Evolutionary conservation across 2,797 vertebrate genomes (phyloP).

Genomic region (Phylloscopus collybita): DNA sequence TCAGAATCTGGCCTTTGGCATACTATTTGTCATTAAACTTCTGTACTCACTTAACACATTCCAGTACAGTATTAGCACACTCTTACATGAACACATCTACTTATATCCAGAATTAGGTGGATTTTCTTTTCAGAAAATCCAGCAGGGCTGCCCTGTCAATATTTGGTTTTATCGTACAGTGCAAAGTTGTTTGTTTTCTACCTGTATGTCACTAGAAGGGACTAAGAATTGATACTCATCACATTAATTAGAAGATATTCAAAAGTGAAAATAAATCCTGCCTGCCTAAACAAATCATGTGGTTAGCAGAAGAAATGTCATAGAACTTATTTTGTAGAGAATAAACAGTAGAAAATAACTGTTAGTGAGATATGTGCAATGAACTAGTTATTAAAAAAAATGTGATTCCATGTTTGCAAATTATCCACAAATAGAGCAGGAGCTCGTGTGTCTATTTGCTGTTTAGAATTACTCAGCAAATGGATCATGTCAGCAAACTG

Average conservation of each 20-base stretch:
- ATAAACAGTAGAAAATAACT: neutral
- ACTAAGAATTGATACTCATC: neutral
- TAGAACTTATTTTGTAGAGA: neutral
- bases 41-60: neutral
- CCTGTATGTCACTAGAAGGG: neutral
- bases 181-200: neutral
- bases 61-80: neutral
- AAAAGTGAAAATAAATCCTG: slow-evolving; percentile 17
- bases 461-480: slow-evolving; percentile 31
- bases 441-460: neutral
- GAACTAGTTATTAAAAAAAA: neutral
- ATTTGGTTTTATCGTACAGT: neutral
- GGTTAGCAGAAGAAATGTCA: neutral
- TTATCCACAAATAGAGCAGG: neutral
- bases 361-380: neutral
- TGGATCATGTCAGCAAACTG: neutral
- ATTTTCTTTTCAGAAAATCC: neutral
- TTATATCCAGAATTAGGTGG: neutral
- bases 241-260: neutral
- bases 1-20: neutral
- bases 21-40: neutral
- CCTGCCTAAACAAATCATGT: neutral
- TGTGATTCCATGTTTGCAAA: neutral
- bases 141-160: neutral
- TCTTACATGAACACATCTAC: neutral